Evolutionary conservation across 2,888 invertebrate genomes (phyloP), one percentile per base, ranked within the genome.

Genomic region (Odontothrips loti): DNA sequence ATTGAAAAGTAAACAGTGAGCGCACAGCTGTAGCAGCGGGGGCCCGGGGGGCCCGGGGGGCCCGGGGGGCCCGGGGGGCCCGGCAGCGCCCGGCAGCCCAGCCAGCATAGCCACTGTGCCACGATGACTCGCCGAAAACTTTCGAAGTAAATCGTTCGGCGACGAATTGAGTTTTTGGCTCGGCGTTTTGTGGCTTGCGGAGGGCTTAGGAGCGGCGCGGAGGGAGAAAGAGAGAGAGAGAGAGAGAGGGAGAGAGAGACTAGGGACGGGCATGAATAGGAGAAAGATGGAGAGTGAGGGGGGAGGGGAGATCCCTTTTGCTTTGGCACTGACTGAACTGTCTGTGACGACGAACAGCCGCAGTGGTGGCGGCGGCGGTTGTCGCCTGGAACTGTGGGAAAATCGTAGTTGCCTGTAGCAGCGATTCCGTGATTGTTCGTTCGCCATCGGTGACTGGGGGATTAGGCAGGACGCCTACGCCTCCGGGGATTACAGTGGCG

Each of bases 111-210:
- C 17, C 58, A 11, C 34, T 43, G 34, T 43, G 58, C 15, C 15
- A 20, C 58, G 8, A 27, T 75, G 68, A 75, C 68, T 75, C 68
- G 68, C 68, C 11, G 68, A 75, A 75, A 75, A 75, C 68, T 75
- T 75, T 75, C 68, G 68, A 75, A 75, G 68, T 75, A 75, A 75
- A 75, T 75, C 68, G 68, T 75, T 75, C 68, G 68, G 68, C 68
- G 68, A 27, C 68, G 68, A 75, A 75, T 75, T 75, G 68, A 75
- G 68, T 75, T 75, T 75, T 75, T 75, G 68, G 68, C 68, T 75
- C 23, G 23, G 23, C 27, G 68, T 75, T 58, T 58, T 58, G 58
- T 75, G 27, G 68, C 68, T 43, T 43, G 68, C 58, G 68, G 23
- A 75, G 68, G 11, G 68, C 68, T 75, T 58, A 58, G 58, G 58